Conservation (phyloP, 2,797 vertebrate genomes). For the Otolemur crassicaudatus region DNA sequence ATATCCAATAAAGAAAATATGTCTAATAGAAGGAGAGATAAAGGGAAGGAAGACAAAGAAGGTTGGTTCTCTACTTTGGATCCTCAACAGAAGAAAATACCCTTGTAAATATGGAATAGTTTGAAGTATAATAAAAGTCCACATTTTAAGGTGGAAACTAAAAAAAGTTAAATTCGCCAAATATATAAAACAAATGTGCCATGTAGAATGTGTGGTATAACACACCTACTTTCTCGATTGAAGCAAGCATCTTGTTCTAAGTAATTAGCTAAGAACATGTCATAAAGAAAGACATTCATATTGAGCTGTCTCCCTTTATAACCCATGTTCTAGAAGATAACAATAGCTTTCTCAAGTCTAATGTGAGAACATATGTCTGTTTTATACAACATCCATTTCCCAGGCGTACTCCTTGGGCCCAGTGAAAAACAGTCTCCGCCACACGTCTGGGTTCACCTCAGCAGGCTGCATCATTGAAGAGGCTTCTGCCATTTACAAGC, state of each 20-base stretch:
- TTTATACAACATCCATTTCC: conserved; percentile 41
- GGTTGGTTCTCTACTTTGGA: background rate
- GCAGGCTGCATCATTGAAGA: conserved; percentile 59
- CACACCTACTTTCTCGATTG: background rate
- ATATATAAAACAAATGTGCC: conserved; percentile 11
- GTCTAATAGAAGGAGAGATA: background rate
- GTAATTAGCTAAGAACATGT: conserved; percentile 17
- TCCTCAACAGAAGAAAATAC: conserved; percentile 27
- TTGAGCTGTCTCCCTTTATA: background rate
- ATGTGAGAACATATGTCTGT: background rate
- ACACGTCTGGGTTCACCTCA: conserved; percentile 49
- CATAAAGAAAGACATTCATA: conserved; percentile 32
- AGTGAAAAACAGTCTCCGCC: conserved; percentile 41
- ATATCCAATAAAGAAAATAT: background rate
- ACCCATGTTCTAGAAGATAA: conserved; percentile 7
- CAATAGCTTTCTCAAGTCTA: background rate
- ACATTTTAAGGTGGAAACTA: background rate
- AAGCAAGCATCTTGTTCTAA: conserved; percentile 32
- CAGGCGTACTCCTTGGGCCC: conserved; percentile 52
- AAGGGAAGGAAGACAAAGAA: background rate
- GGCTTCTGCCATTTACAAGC: conserved; percentile 62
- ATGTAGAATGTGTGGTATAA: background rate
- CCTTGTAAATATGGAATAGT: background rate
- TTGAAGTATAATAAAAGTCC: conserved; percentile 21
- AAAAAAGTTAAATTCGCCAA: conserved; percentile 9